phyloP scores from a whole-genome alignment of 1,140 invertebrate genomes.

The Copidosoma floridanum region DNA sequence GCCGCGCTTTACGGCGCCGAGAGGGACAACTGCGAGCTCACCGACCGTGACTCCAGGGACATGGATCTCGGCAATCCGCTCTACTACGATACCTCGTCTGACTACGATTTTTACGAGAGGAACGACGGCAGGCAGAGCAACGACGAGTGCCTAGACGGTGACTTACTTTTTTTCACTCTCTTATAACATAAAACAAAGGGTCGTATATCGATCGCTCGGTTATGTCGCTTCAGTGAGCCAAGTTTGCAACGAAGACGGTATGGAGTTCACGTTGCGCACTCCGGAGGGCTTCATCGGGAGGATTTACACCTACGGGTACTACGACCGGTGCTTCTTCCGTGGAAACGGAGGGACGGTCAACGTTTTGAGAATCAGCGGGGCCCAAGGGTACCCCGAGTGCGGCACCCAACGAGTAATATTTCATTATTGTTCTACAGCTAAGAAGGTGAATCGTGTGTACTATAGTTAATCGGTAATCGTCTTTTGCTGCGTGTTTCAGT shows the following conservation, averaged over 20 bases:
- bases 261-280: constrained; percentile 87
- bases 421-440: constrained; percentile 10
- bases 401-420: constrained; percentile 68
- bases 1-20: constrained; percentile 66
- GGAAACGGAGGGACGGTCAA: constrained; percentile 83
- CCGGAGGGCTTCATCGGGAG: constrained; percentile 85
- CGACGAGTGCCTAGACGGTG: constrained; percentile 81
- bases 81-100: constrained; percentile 78
- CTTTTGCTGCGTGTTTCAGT: constrained; percentile 64
- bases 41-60: constrained; percentile 79
- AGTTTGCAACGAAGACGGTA: constrained; percentile 88
- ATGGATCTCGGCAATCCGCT: constrained; percentile 80
- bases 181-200: too few relatives aligned
- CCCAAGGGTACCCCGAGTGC: constrained; percentile 88
- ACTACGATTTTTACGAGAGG: constrained; percentile 86
- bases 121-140: constrained; percentile 66
- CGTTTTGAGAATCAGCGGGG: constrained; percentile 79
- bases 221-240: constrained; percentile 90
- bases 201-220: too few relatives aligned
- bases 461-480: too few relatives aligned
- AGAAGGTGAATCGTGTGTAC: too few relatives aligned
- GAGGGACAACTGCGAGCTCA: constrained; percentile 85
- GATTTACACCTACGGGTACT: constrained; percentile 90
- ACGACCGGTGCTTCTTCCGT: constrained; percentile 86
- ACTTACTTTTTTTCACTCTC: constrained; percentile 28